Percentiles rank a stretch among this genome's conserved stretches.
phyloP scores from a whole-genome alignment of 2,888 invertebrate species.

The Mylabris sibirica region DNA sequence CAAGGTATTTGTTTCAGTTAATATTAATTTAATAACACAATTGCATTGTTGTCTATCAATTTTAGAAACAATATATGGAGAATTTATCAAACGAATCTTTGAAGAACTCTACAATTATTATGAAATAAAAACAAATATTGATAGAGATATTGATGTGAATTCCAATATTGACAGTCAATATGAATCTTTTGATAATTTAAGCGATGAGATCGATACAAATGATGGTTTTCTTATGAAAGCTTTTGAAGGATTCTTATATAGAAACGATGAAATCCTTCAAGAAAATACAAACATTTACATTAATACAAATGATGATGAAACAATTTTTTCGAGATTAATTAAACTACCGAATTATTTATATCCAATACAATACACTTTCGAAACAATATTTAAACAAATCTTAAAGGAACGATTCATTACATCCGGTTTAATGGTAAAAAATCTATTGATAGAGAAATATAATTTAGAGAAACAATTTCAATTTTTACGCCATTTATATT shows the following conservation, averaged over 20 bases:
- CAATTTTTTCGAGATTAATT: not conserved
- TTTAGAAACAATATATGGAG: conserved; percentile 55
- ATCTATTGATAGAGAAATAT: conserved; percentile 52
- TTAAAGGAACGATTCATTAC: conserved; percentile 53
- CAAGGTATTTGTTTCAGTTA: conserved; percentile 39
- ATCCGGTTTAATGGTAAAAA: conserved; percentile 56
- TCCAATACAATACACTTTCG: conserved; percentile 52
- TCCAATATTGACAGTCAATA: conserved; percentile 13
- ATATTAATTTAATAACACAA: too few species aligned
- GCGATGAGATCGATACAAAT: conserved; percentile 53
- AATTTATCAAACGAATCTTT: conserved; percentile 51
- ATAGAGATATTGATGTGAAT: conserved; percentile 19
- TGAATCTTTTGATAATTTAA: conserved; percentile 44
- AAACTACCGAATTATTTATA: conserved; percentile 40
- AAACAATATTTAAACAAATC: conserved; percentile 47
- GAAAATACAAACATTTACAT: not conserved
- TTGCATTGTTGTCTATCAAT: too few species aligned
- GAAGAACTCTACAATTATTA: conserved; percentile 47
- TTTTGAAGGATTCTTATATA: conserved; percentile 55
- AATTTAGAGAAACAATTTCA: conserved; percentile 54
- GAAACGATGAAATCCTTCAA: conserved; percentile 21
- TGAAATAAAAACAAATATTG: conserved; percentile 18
- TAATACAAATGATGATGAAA: not conserved
- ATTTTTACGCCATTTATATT: conserved; percentile 54
- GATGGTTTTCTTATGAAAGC: conserved; percentile 62